Percentiles rank a stretch among this genome's conserved stretches.
Conservation (phyloP, 2,888 invertebrate species). For the Campoplex capitator region DNA sequence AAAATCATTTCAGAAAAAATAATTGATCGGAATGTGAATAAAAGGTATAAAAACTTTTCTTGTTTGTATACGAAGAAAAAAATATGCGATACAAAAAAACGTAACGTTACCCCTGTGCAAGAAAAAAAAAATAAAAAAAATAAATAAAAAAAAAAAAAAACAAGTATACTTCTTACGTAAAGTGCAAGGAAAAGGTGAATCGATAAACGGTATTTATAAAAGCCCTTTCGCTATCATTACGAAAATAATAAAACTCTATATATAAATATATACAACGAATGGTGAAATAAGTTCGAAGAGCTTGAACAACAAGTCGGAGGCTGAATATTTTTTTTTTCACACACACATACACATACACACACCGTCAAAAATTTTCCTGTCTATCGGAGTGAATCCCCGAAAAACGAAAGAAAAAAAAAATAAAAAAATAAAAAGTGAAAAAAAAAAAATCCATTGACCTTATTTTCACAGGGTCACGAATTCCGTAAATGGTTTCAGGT, state of each 20-base stretch:
- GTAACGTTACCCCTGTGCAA: not conserved
- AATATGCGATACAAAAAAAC: not conserved
- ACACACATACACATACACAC: no score
- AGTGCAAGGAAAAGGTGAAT: conserved; percentile 23
- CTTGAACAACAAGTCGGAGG: not conserved
- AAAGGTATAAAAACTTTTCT: not conserved
- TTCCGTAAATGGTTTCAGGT: not conserved
- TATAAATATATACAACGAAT: not conserved
- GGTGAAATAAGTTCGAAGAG: not conserved
- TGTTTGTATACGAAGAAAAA: not conserved
- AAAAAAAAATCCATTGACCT: conserved; percentile 12
- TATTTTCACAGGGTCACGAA: conserved; percentile 13
- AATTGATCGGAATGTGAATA: not conserved
- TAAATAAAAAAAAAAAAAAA: no score
- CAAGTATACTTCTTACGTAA: not conserved
- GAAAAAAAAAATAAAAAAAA: no score
- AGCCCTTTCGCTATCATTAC: not conserved
- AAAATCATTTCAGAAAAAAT: not conserved
- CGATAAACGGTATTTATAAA: conserved; percentile 8
- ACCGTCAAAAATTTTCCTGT: not conserved
- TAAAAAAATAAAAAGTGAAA: not conserved
- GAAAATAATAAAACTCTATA: not conserved
- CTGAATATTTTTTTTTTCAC: not conserved
- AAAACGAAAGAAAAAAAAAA: no score
- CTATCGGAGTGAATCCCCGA: not conserved